Percentiles rank a stretch among this genome's conserved stretches.
Conservation (phyloP, 2,113 vertebrate species). For the Gymnocephalus cernua region DNA sequence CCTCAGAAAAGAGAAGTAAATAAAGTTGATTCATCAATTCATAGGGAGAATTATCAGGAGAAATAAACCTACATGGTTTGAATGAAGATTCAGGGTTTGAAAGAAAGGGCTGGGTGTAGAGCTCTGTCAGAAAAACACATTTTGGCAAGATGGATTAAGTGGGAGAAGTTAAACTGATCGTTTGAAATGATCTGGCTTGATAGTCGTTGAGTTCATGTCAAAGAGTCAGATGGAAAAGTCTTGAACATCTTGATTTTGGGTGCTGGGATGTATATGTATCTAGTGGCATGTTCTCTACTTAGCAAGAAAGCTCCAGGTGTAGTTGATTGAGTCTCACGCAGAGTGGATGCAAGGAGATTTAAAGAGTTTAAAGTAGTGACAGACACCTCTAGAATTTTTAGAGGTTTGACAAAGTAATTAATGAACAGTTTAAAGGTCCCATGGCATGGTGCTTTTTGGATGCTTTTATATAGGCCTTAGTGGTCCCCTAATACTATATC, state of each 20-base stretch:
- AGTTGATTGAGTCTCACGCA: background rate
- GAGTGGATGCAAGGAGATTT: background rate
- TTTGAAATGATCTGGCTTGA: background rate
- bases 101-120: background rate
- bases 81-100: background rate
- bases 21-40: too few relatives aligned
- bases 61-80: background rate
- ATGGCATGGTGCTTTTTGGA: too few relatives aligned
- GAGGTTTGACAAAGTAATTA: background rate
- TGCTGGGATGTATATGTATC: background rate
- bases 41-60: too few relatives aligned
- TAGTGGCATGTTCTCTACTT: background rate
- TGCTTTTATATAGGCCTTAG: too few relatives aligned
- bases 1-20: too few relatives aligned
- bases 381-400: background rate
- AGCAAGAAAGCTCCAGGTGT: background rate
- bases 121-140: background rate
- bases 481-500: too few relatives aligned
- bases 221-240: background rate
- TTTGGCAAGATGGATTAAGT: background rate
- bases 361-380: background rate
- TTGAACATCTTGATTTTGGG: background rate
- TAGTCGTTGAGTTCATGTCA: background rate
- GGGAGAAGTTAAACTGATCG: background rate
- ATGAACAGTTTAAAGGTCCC: background rate